phyloP scores from a whole-genome alignment of 2,888 invertebrate genomes.

The Acanthosepion lycidas region DNA sequence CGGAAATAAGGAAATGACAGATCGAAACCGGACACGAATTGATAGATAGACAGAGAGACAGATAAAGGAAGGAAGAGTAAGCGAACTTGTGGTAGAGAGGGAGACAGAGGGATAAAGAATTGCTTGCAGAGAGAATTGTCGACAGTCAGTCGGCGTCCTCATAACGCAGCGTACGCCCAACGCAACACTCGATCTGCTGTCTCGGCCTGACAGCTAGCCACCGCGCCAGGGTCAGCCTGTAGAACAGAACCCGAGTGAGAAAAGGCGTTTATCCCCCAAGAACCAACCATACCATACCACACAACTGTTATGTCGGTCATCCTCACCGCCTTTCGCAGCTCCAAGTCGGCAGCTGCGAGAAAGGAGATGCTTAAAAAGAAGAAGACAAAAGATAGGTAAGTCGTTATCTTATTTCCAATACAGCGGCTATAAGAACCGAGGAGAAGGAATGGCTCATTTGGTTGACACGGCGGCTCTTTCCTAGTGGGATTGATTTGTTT shows the following conservation, averaged over 20 bases:
- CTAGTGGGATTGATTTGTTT: not conserved
- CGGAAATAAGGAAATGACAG: not conserved
- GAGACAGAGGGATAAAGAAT: not conserved
- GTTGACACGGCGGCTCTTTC: not conserved
- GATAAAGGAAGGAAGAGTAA: not conserved
- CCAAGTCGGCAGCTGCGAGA: slow-evolving; percentile 25
- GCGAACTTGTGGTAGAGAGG: not conserved
- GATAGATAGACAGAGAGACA: not conserved
- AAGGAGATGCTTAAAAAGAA: slow-evolving; percentile 41
- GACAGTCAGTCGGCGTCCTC: not conserved
- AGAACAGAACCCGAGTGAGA: slow-evolving; percentile 33
- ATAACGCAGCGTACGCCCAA: not conserved
- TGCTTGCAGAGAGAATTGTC: not conserved
- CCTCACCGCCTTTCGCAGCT: slow-evolving; percentile 38
- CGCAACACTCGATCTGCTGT: slow-evolving; percentile 12
- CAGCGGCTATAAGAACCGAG: not conserved
- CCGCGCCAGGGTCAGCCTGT: slow-evolving; percentile 38
- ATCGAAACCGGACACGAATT: not conserved
- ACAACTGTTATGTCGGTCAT: slow-evolving; percentile 44
- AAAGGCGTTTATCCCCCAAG: not conserved
- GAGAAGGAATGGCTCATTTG: not conserved
- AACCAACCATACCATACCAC: slow-evolving; percentile 46
- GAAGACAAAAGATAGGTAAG: slow-evolving; percentile 42
- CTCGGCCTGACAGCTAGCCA: slow-evolving; percentile 44
- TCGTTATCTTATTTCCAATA: not conserved